Conservation (phyloP, 2,113 vertebrate genomes). For the Casuarius casuarius region DNA sequence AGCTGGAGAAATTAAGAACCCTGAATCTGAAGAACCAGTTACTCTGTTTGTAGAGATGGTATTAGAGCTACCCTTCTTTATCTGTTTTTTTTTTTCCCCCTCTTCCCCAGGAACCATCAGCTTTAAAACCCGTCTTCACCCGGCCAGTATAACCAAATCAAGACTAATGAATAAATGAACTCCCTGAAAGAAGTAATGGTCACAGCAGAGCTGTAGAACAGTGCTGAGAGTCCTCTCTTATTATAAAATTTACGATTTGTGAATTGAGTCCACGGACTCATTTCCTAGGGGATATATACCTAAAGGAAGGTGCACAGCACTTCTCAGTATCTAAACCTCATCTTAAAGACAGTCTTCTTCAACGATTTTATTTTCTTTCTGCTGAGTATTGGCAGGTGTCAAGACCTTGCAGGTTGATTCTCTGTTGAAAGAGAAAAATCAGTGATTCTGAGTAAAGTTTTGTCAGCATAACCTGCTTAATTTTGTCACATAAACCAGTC, state of each 20-base stretch:
- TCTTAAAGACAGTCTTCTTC: not conserved
- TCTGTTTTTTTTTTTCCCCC: not conserved
- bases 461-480: not conserved
- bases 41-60: not conserved
- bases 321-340: not conserved
- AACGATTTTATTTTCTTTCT: not conserved
- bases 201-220: not conserved
- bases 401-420: not conserved
- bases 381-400: not conserved
- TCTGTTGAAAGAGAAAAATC: not conserved
- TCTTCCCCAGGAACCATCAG: not conserved
- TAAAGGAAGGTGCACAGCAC: not conserved
- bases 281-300: not conserved
- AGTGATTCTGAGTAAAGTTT: not conserved
- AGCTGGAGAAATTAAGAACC: slow-evolving; percentile 12
- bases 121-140: not conserved
- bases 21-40: not conserved
- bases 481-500: not conserved
- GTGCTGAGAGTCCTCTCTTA: not conserved
- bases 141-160: not conserved
- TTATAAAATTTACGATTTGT: not conserved
- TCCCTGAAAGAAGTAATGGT: not conserved
- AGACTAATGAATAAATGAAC: not conserved
- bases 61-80: not conserved
- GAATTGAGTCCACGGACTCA: not conserved